These are phyloP conservation scores for Tapera naevia DNA, from an alignment of 2,797 vertebrate genomes.

Conservation along the genomic window DNA sequence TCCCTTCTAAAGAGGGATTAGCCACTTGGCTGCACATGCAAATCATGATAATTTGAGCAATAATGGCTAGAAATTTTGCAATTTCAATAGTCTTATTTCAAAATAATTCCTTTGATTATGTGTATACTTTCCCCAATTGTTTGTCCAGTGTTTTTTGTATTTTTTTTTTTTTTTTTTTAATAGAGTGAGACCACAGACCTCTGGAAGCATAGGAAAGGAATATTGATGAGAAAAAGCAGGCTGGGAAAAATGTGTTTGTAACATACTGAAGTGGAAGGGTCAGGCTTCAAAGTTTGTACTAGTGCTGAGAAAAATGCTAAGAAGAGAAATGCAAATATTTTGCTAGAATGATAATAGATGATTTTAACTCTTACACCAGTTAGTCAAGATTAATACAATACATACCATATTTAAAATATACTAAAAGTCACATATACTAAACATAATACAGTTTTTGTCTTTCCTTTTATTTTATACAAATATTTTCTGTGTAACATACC, in stretches of 20 bases:
- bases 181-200: neutral
- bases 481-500: neutral
- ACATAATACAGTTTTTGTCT: neutral
- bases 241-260: neutral
- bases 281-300: neutral
- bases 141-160: neutral
- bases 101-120: neutral
- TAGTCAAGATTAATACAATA: neutral
- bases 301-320: neutral
- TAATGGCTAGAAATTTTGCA: neutral
- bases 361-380: neutral
- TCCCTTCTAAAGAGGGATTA: neutral
- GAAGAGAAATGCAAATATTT: neutral
- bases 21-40: neutral
- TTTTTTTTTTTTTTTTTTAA: neutral
- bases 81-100: neutral
- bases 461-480: neutral
- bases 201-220: neutral
- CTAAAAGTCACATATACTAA: neutral
- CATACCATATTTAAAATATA: neutral
- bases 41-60: neutral
- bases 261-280: neutral
- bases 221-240: neutral
- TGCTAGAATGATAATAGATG: neutral
- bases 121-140: neutral